Base-by-base conservation (phyloP, 2,888 invertebrate genomes). In the Meloe dianella region DNA sequence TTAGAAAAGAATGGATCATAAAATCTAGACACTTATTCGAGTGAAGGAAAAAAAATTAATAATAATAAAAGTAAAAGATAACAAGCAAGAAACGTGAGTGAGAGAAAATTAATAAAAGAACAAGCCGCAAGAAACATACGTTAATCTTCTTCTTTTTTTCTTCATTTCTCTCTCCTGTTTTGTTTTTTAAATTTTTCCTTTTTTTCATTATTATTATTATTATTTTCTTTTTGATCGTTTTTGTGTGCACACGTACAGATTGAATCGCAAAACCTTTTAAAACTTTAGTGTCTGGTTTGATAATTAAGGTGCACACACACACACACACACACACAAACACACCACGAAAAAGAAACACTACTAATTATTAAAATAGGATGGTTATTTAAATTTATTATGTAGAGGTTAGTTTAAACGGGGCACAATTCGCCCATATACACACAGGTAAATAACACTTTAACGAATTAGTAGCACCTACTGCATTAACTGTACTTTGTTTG, bases 371-470 rank as follows among this genome's bases (percentile, higher is more conserved):
- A 51, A 47, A 70, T 69, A 72, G 65, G 70, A 69, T 68, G 70
- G 67, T 73, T 68, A 73, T 73, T 73, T 72, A 73, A 73, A 73
- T 73, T 73, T 72, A 73, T 73, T 71, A 72, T 66, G 4, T n/a
- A n/a, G n/a, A n/a, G n/a, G n/a, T n/a, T n/a, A n/a, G n/a, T n/a
- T n/a, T n/a, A n/a, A n/a, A n/a, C n/a, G n/a, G n/a, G 51, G 10
- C 51, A 7, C 17, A 9, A 10, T 51, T 51, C 38, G 38, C 7
- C 22, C 22, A 12, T 20, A 51, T 22, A 51, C 6, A 47, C 20
- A 47, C 69, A 66, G 65, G 54, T 68, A 67, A 64, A n/a, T n/a
- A n/a, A n/a, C 67, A 64, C 64, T 67, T 67, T 64, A 67, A 61
- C 24, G 56, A 41, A 17, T 47, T 17, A 51, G 22, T 1, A 4